Evolutionary conservation across 2,113 vertebrate species (phyloP).

Genomic region (Platichthys flesus): DNA sequence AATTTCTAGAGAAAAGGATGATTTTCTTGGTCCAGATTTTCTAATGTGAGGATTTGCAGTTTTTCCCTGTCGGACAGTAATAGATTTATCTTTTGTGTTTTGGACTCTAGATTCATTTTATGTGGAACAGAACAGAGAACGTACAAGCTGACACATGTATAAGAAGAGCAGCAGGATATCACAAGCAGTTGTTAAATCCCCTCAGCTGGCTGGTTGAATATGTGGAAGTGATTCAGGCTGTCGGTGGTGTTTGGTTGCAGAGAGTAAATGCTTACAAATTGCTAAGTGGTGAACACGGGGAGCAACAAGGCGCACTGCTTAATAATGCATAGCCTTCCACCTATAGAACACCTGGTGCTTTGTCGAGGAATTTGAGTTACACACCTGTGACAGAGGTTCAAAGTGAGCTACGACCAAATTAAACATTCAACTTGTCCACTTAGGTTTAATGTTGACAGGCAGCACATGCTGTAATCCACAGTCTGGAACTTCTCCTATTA

Average conservation of each 20-base stretch:
- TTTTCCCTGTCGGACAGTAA: too few species aligned
- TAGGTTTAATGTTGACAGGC: background rate
- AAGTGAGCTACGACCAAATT: background rate
- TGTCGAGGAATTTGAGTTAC: conserved; percentile 22
- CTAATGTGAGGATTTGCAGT: too few species aligned
- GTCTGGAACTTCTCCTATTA: background rate
- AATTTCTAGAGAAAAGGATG: too few species aligned
- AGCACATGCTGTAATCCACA: background rate
- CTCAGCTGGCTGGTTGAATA: conserved; percentile 31
- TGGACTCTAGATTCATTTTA: too few species aligned
- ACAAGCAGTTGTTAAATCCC: conserved; percentile 16
- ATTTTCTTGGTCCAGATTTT: too few species aligned
- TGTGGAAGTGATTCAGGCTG: conserved; percentile 35
- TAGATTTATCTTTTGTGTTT: background rate
- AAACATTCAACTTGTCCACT: background rate
- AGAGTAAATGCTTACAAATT: conserved; percentile 75
- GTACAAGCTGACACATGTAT: background rate
- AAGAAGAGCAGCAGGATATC: background rate
- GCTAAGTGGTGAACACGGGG: conserved; percentile 61
- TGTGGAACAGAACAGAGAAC: background rate
- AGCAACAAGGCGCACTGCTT: conserved; percentile 56
- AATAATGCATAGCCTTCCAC: conserved; percentile 69
- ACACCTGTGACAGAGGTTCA: background rate
- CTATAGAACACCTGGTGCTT: conserved; percentile 61
- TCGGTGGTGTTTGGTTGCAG: conserved; percentile 67